These are phyloP conservation scores for Oryzias curvinotus DNA, from an alignment of 2,113 vertebrate genomes.

Conservation along the genomic window DNA sequence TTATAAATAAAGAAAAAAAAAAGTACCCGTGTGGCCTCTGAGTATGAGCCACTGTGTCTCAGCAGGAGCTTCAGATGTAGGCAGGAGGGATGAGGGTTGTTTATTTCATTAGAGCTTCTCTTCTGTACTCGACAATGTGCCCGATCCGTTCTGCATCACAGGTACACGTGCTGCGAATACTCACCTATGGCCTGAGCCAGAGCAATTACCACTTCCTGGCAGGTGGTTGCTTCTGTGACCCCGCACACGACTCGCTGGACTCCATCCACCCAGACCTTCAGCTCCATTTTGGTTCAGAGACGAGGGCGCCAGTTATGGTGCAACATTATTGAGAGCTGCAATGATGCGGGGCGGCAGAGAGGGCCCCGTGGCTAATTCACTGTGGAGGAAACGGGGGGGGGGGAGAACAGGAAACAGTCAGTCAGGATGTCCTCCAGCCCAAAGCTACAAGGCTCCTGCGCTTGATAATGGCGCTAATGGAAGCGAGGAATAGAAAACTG, in stretches of 20 bases:
- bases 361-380: constrained; percentile 42
- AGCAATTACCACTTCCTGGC: constrained; percentile 99
- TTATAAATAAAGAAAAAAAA: constrained; percentile 18
- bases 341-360: constrained; percentile 40
- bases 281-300: constrained; percentile 88
- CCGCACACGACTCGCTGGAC: constrained; percentile 97
- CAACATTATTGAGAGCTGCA: constrained; percentile 66
- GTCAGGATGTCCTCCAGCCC: constrained; percentile 54
- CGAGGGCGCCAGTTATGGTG: constrained; percentile 36
- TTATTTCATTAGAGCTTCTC: constrained; percentile 10
- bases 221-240: constrained; percentile 95
- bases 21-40: constrained; percentile 32
- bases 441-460: constrained; percentile 3
- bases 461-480: not conserved
- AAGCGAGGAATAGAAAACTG: not conserved
- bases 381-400: constrained; percentile 38
- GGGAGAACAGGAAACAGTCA: constrained; percentile 64
- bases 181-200: constrained; percentile 97
- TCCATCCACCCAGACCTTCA: constrained; percentile 99
- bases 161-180: constrained; percentile 8
- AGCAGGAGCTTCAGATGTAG: constrained; percentile 26
- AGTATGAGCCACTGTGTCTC: constrained; percentile 34
- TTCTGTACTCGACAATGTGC: constrained; percentile 8
- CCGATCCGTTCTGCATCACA: no score
- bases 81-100: constrained; percentile 18